Conservation (phyloP, 2,113 vertebrate genomes). For the Nannospalax galili region DNA sequence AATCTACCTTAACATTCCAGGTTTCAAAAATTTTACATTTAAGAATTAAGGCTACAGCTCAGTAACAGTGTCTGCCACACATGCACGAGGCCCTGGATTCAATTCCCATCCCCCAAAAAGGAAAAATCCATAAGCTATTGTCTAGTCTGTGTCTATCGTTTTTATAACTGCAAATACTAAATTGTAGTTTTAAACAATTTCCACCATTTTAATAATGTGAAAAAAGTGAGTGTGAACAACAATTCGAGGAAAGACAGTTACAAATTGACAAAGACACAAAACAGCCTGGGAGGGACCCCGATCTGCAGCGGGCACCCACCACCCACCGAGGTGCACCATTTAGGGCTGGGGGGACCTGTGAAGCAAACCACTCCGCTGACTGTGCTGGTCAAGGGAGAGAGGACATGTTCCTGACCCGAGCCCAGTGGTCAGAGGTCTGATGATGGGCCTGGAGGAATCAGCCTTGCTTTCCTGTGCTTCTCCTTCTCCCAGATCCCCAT, state of each 20-base stretch:
- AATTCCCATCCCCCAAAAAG: no score
- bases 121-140: not conserved
- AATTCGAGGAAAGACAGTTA: not conserved
- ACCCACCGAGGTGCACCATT: accelerated
- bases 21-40: not conserved
- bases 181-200: not conserved
- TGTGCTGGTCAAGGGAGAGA: no score
- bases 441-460: accelerated
- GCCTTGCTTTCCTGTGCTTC: not conserved
- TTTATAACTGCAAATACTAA: not conserved
- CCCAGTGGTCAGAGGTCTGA: accelerated
- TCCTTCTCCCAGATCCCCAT: not conserved
- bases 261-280: not conserved
- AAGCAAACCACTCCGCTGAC: accelerated
- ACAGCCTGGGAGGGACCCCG: not conserved
- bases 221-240: not conserved
- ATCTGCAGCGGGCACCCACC: accelerated
- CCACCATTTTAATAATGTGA: not conserved
- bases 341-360: not conserved
- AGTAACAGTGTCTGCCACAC: not conserved
- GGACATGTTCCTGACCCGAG: not conserved
- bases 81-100: not conserved
- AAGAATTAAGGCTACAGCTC: not conserved
- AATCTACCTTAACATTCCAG: not conserved
- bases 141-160: not conserved